Percentiles rank a stretch among this genome's conserved stretches.
Evolutionary conservation across 2,113 vertebrate species (phyloP).

Genomic region (Odocoileus hemionus): DNA sequence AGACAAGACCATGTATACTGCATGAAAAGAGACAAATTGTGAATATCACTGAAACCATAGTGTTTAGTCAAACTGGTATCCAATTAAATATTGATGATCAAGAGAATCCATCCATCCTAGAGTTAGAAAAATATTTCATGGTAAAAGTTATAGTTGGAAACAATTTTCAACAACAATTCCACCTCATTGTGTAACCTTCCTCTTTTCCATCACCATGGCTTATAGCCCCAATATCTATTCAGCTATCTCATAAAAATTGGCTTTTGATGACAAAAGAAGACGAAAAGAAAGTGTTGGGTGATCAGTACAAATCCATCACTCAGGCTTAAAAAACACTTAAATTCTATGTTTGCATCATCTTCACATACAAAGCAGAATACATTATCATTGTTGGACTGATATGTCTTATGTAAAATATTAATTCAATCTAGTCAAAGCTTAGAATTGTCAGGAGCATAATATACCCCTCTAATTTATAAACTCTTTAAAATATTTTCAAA

Average conservation of each 20-base stretch:
- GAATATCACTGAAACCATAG: background rate
- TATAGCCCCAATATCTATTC: background rate
- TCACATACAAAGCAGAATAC: background rate
- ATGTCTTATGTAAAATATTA: background rate
- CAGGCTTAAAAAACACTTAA: background rate
- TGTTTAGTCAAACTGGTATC: background rate
- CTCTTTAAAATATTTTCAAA: conserved; percentile 26
- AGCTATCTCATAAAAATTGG: background rate
- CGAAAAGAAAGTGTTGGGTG: background rate
- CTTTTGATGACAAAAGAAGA: background rate
- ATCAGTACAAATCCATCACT: background rate
- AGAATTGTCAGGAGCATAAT: background rate
- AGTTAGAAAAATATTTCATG: background rate
- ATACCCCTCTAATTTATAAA: background rate
- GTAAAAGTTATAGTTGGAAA: background rate
- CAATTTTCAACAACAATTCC: background rate
- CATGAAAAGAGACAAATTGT: background rate
- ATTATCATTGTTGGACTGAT: background rate
- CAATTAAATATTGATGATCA: background rate
- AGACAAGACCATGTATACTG: background rate
- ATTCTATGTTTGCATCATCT: background rate
- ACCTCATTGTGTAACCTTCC: background rate
- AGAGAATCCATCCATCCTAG: background rate
- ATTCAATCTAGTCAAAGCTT: background rate
- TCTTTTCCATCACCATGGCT: background rate